phyloP scores from a whole-genome alignment of 2,888 invertebrate species.

The Chorisops tibialis region DNA sequence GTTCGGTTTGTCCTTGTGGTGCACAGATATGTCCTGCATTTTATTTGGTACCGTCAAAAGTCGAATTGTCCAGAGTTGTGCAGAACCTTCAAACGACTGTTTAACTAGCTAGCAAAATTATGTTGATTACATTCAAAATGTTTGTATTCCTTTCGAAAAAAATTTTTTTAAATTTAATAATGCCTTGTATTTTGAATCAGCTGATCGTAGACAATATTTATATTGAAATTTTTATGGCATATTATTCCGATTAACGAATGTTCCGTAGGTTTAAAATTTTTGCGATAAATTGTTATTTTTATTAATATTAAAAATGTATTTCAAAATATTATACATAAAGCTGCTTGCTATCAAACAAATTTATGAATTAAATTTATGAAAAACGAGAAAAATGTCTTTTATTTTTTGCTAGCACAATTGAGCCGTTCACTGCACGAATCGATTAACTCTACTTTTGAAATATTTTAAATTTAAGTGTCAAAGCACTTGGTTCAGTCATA shows the following conservation, averaged over 20 bases:
- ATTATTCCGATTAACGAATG: neutral
- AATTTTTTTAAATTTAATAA: constrained; percentile 7
- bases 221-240: neutral
- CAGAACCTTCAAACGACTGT: constrained; percentile 84
- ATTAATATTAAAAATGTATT: neutral
- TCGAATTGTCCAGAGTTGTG: constrained; percentile 84
- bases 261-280: neutral
- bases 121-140: neutral
- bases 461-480: too few species aligned
- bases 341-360: neutral
- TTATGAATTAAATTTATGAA: neutral
- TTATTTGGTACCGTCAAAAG: constrained; percentile 85
- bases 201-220: constrained; percentile 21
- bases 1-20: constrained; percentile 87
- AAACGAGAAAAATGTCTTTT: neutral
- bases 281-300: neutral
- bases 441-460: too few species aligned
- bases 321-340: neutral
- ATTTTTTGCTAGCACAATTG: too few species aligned
- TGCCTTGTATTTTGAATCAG: constrained; percentile 19
- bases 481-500: too few species aligned
- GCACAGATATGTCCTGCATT: constrained; percentile 87
- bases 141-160: neutral
- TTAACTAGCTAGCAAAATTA: constrained; percentile 45
- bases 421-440: too few species aligned